Percentiles rank a stretch among this genome's conserved stretches.
phyloP scores from a whole-genome alignment of 1,140 invertebrate genomes.

The Euwallacea similis region DNA sequence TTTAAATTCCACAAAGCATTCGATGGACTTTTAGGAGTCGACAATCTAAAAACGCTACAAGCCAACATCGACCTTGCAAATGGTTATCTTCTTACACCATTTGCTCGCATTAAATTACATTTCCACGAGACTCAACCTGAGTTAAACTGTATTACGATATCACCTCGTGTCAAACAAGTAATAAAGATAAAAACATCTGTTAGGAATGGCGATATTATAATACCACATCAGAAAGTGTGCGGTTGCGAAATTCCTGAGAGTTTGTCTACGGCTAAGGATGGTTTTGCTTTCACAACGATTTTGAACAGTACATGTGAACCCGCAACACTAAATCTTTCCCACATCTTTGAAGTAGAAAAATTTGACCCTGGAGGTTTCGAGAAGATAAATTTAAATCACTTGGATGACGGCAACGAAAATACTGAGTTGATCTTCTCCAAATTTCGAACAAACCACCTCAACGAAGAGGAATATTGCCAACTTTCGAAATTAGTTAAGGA shows the following conservation, averaged over 20 bases:
- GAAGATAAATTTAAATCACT: slow-evolving; percentile 15
- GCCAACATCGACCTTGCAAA: slow-evolving; percentile 26
- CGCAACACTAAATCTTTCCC: slow-evolving; percentile 20
- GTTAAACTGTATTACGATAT: slow-evolving; percentile 13
- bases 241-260: slow-evolving; percentile 19
- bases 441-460: slow-evolving; percentile 20
- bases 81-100: slow-evolving; percentile 16
- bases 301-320: slow-evolving; percentile 13
- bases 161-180: slow-evolving; percentile 12
- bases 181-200: slow-evolving; percentile 20
- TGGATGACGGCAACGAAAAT: neutral
- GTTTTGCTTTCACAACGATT: slow-evolving; percentile 19
- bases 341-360: slow-evolving; percentile 15
- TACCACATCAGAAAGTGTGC: slow-evolving; percentile 23
- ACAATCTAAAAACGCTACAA: slow-evolving; percentile 24
- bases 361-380: neutral
- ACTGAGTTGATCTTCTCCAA: slow-evolving; percentile 1
- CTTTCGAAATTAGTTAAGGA: slow-evolving; percentile 32
- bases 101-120: slow-evolving; percentile 6
- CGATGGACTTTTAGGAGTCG: slow-evolving; percentile 19
- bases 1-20: slow-evolving; percentile 29
- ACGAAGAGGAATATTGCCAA: slow-evolving; percentile 23
- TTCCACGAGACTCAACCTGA: slow-evolving; percentile 13
- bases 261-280: slow-evolving; percentile 10
- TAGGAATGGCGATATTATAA: slow-evolving; percentile 25